Base-by-base conservation (phyloP, 2,113 vertebrate species). In the Vulpes lagopus region DNA sequence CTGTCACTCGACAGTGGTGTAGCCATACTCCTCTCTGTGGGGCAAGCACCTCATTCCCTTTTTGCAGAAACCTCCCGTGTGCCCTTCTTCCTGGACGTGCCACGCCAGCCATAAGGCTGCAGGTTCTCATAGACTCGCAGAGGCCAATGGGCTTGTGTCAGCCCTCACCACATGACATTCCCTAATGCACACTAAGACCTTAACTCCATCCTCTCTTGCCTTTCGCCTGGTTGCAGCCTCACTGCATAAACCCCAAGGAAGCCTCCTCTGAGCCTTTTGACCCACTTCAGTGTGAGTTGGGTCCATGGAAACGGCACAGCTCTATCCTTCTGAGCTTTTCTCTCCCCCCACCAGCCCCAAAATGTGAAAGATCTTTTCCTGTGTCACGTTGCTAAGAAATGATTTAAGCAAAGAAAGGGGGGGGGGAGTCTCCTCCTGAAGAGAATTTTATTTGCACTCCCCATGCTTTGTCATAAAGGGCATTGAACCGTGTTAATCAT, bases 391-490 rank as follows among this genome's bases (percentile, higher is more conserved):
- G 74, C 89, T 96, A 97, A 95, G 89, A 94, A 85, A 96, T 95
- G 78, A 96, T 95, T 88, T 93, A 92, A 94, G 80, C 62, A 84
- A 87, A 73, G 90, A 94, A 67, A 49, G 69, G 69, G 2, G 2
- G 30, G 43, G 19, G 51, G 88, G 55, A 38, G 92, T 76, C 83
- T 97, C 89, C 51, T 95, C 85, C 94, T 81, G 90, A 97, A 95
- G 89, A 96, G 74, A 94, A 96, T 98, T 97, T 95, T 96, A 97
- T 98, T 95, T 96, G 94, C 95, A 87, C 62, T 96, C 89, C 83
- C 94, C 89, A 89, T 69, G 97, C 89, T 98, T 98, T 97, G 97
- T 97, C 94, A 96, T 98, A 97, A 97, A 98, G 87, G 53, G 90
- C 96, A 97, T 81, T 97, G 74, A 92, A 95, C 83, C 53, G 1